Evolutionary conservation across 2,113 vertebrate genomes (phyloP).

Genomic region (Hirundichthys speculiger): DNA sequence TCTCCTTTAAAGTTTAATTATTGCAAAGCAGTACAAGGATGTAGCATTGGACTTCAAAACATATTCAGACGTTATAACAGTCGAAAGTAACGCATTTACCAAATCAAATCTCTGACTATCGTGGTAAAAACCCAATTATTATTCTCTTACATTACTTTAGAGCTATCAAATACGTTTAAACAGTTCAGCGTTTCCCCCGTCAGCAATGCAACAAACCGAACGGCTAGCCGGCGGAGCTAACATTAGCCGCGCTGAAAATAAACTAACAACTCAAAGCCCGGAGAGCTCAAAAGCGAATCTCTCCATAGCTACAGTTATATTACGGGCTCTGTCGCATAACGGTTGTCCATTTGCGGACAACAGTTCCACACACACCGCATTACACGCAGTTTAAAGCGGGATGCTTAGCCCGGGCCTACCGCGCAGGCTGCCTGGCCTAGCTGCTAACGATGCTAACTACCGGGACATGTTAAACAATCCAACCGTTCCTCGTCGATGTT

Average conservation of each 20-base stretch:
- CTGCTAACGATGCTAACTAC: constrained; percentile 60
- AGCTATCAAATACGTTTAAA: constrained; percentile 14
- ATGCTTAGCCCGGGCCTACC: no score
- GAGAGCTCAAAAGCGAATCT: neutral
- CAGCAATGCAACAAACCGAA: neutral
- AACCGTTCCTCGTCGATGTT: constrained; percentile 64
- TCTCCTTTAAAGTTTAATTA: no score
- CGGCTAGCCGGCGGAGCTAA: constrained; percentile 30
- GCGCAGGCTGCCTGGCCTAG: constrained; percentile 43
- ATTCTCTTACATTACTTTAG: neutral
- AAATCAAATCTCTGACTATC: neutral
- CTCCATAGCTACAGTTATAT: no score
- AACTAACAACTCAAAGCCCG: neutral
- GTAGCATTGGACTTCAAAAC: no score
- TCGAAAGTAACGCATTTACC: no score
- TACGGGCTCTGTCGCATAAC: no score
- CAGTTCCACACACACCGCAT: no score
- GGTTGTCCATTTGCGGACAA: no score
- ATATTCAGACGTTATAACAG: no score
- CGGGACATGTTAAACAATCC: constrained; percentile 48
- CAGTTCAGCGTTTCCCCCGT: neutral
- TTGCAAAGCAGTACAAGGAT: no score
- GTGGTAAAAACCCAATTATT: neutral
- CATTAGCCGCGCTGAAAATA: constrained; percentile 8
- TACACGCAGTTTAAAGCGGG: no score